A percentile compares a stretch with the other conserved stretches of the same genome.
Evolutionary conservation across 2,888 invertebrate species (phyloP).

Genomic region (Andrena fulva): DNA sequence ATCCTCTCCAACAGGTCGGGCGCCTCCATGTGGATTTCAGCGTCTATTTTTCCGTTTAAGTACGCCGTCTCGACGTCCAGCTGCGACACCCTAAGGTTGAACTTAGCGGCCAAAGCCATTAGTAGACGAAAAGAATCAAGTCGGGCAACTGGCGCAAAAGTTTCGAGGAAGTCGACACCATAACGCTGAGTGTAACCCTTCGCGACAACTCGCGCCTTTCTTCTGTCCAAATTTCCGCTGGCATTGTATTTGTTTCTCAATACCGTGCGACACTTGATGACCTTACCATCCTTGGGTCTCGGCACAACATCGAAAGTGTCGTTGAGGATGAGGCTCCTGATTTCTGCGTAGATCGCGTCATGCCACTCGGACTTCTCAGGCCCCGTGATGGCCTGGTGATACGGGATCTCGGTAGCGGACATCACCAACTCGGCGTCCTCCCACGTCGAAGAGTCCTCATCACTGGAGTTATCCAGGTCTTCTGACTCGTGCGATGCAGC

Average conservation of each 20-base stretch:
- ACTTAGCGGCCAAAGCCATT: conserved; percentile 45
- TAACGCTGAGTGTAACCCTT: conserved; percentile 53
- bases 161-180: conserved; percentile 59
- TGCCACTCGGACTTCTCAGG: conserved; percentile 32
- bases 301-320: conserved; percentile 48
- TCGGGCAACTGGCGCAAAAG: conserved; percentile 56
- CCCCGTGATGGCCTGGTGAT: conserved; percentile 28
- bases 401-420: conserved; percentile 29
- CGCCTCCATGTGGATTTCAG: neutral
- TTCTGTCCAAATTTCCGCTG: conserved; percentile 43
- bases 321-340: conserved; percentile 39
- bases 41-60: neutral
- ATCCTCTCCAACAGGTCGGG: neutral
- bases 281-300: conserved; percentile 21
- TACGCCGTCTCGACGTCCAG: neutral
- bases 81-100: neutral
- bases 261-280: conserved; percentile 50
- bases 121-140: conserved; percentile 38
- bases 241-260: conserved; percentile 54
- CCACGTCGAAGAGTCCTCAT: neutral
- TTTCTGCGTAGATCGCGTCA: conserved; percentile 32
- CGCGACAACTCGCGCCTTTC: conserved; percentile 63
- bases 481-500: neutral
- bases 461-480: no score
- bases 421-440: neutral